Evolutionary conservation across 2,888 invertebrate species (phyloP).

Genomic region (Papilio elwesi): DNA sequence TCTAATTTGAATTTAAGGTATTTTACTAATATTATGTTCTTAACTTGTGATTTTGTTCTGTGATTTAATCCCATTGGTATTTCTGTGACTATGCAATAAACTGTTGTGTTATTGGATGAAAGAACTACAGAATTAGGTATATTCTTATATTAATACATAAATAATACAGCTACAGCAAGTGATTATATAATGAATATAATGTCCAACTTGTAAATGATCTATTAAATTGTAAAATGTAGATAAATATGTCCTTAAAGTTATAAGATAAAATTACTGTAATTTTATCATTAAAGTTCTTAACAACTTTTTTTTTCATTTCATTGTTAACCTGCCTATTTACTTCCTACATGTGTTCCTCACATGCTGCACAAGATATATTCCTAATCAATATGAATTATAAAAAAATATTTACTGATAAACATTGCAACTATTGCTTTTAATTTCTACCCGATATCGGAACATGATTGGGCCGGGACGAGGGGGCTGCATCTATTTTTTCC

Average conservation of each 20-base stretch:
- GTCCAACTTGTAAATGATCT: conserved; percentile 10
- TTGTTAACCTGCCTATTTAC: background rate
- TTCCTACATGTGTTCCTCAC: no score
- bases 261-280: conserved; percentile 36
- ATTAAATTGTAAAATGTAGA: conserved; percentile 27
- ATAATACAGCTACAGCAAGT: conserved; percentile 9
- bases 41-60: conserved; percentile 39
- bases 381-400: no score
- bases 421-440: no score
- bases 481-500: no score
- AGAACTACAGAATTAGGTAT: conserved; percentile 25
- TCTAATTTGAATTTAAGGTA: conserved; percentile 27
- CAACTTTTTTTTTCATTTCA: conserved; percentile 20
- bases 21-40: conserved; percentile 35
- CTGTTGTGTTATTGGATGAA: conserved; percentile 22
- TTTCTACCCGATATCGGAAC: no score
- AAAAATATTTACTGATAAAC: no score
- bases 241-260: conserved; percentile 25
- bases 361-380: background rate
- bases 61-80: conserved; percentile 32
- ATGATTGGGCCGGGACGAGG: no score
- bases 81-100: conserved; percentile 28
- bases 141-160: conserved; percentile 33
- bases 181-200: conserved; percentile 11
- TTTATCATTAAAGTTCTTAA: conserved; percentile 36